These are phyloP conservation scores for Leucophora obtusa DNA, from an alignment of 2,888 invertebrate species.

Conservation along the genomic window DNA sequence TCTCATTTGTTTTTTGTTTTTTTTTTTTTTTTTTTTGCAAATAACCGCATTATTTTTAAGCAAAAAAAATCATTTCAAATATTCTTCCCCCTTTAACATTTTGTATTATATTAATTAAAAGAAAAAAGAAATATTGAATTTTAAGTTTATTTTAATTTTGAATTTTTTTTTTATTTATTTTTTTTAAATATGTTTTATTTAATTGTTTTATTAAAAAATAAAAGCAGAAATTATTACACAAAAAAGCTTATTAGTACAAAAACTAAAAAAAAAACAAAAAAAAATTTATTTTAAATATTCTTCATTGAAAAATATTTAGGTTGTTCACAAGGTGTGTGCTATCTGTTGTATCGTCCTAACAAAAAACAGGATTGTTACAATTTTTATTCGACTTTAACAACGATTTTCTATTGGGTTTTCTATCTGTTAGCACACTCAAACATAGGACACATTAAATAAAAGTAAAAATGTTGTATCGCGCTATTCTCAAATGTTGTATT, in stretches of 20 bases:
- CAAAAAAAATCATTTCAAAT: background rate
- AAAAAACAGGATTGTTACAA: no score
- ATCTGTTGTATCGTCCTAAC: no score
- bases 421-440: no score
- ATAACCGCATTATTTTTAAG: conserved; percentile 5
- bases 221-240: conserved; percentile 17
- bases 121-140: background rate
- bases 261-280: conserved; percentile 20
- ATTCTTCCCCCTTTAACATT: background rate
- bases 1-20: no score
- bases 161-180: background rate
- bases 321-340: no score
- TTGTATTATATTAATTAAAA: background rate
- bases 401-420: no score
- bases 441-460: no score
- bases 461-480: no score
- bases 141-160: conserved; percentile 14
- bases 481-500: no score
- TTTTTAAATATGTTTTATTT: conserved; percentile 11
- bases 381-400: no score
- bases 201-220: conserved; percentile 32
- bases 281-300: conserved; percentile 14
- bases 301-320: no score
- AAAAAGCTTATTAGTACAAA: conserved; percentile 64
- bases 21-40: conserved; percentile 10